Evolutionary conservation across 1,140 invertebrate species (phyloP), one percentile per base, ranked within the genome.

Genomic region (Orius insidiosus): DNA sequence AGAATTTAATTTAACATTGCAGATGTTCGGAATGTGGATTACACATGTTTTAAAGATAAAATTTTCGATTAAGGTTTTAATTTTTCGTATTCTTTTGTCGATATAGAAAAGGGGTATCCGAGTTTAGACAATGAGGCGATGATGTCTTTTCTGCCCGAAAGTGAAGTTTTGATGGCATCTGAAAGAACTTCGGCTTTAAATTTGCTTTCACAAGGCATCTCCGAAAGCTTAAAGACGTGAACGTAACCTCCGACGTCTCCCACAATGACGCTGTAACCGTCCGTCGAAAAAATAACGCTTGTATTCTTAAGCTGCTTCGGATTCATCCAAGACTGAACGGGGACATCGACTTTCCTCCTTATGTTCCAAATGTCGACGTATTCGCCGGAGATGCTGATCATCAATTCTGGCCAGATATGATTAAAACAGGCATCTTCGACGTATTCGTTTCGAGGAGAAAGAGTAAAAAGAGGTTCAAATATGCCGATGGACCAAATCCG

Each of bases 361-460:
- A 59, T 53, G 35, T 59, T 56, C 57, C 57, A 59, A 3, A 59
- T 45, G 33, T 51, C 49, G 5, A 59, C 48, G 3, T 24, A 64
- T 50, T 68, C 63, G 11, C 62, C 62, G 24, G 66, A 68, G 1
- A 69, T 64, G 45, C 68, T 68, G 41, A 69, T 68, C 55, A 73
- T 69, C 0, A 72, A 63, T 13, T 70, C 71, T 1, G 69, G 66
- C 8, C 68, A 68, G 39, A 65, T 67, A 0, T 70, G 70, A 11
- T 69, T 61, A 70, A 70, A 74, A 7, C 61, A 60, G 2, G 68
- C 68, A 50, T 66, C 68, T 13, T 63, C 63, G n/a, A 71, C 68
- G 30, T 44, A 13, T 5, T 11, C 10, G 41, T 53, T 42, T 5
- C 44, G 44, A 31, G 39, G 44, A 9, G 35, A 45, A 10, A 58